Evolutionary conservation across 2,888 invertebrate genomes (phyloP), one percentile per base, ranked within the genome.

Genomic region (Caenorhabditis parvicauda): DNA sequence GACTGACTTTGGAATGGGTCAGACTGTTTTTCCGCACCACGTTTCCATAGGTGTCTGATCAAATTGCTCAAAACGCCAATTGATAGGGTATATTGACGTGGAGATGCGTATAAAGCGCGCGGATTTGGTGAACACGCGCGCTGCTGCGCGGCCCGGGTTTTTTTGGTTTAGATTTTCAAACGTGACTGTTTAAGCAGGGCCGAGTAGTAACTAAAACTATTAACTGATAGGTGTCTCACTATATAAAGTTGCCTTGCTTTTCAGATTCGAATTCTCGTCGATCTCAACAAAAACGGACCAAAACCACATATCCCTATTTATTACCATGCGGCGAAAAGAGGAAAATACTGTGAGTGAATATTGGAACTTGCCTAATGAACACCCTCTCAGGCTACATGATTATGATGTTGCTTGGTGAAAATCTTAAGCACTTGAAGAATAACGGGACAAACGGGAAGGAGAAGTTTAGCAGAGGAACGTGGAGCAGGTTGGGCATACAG

Each of bases 361-460:
- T 39, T 39, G 3, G 42, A 3, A 21, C 14, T n/a, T n/a, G n/a
- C 35, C 9, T 32, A 32, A 14, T 32, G 14, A n/a, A 39, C n/a
- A n/a, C n/a, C n/a, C n/a, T n/a, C n/a, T n/a, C 47, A 57, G 57
- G 66, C 45, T 75, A 74, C 56, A 75, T 75, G 75, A 64, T 74
- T 38, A 70, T 74, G 61, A 72, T 72, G 28, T 57, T 75, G 12
- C 61, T 75, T 12, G 75, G 75, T 7, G 62, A 56, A 22, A 75
- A 75, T 52, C 60, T 75, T 35, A 65, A 68, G 39, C 48, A 58
- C 6, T 53, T 74, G 22, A 60, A 59, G 29, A 38, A 56, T 21
- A 47, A 52, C 17, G 45, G 54, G 25, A 29, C 42, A 32, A 50
- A 37, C 9, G 27, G 37, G 29, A 54, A 63, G 28, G 54, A 63